Conservation (phyloP, 2,888 invertebrate species). For the Leptopilina syphax region DNA sequence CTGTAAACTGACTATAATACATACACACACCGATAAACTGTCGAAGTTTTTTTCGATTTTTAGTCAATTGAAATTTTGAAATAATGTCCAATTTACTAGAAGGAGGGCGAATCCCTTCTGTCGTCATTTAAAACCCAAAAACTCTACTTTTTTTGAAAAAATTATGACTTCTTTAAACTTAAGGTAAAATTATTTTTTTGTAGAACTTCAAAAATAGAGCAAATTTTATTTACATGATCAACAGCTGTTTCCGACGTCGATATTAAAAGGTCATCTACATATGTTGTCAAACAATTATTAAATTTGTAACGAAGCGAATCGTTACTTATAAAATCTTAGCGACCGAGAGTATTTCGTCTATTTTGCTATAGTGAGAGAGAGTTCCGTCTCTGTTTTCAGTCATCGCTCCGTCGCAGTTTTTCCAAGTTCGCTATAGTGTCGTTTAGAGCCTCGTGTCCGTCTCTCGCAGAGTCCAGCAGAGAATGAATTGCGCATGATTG, state of each 20-base stretch:
- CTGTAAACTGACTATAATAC: not conserved
- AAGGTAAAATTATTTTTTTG: constrained; percentile 11
- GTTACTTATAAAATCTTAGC: too few species aligned
- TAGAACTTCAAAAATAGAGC: not conserved
- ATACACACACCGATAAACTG: not conserved
- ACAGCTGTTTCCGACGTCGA: not conserved
- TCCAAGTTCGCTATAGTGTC: too few species aligned
- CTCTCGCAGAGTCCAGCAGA: too few species aligned
- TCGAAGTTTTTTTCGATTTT: not conserved
- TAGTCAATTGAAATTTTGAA: constrained; percentile 10
- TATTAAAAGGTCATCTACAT: constrained; percentile 33
- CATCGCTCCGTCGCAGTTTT: too few species aligned
- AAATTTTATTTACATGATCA: not conserved
- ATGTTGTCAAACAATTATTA: not conserved
- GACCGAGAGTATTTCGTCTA: too few species aligned
- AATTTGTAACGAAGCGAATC: not conserved
- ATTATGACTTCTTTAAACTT: constrained; percentile 18
- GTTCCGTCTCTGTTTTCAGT: too few species aligned
- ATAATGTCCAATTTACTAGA: constrained; percentile 9
- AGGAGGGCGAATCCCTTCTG: not conserved
- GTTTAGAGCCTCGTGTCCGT: too few species aligned
- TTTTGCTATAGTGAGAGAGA: too few species aligned
- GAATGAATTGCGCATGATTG: too few species aligned
- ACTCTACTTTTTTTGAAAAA: constrained; percentile 22
- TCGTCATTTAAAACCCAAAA: constrained; percentile 22